phyloP scores from a whole-genome alignment of 2,113 vertebrate species.

The Xenotilapia longispinis region DNA sequence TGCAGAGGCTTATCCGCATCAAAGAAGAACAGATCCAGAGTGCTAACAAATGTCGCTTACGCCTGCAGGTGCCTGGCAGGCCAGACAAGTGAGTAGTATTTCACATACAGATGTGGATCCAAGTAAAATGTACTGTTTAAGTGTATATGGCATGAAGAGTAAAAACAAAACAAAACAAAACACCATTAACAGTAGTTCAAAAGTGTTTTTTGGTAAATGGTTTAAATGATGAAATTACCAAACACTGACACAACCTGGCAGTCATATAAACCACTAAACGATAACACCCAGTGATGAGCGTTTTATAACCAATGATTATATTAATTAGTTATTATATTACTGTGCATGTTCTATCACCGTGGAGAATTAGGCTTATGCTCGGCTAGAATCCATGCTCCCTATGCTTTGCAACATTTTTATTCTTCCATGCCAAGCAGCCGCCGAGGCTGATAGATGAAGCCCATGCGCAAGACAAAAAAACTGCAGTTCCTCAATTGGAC shows the following conservation, averaged over 20 bases:
- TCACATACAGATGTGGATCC: background rate
- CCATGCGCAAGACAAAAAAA: rapidly evolving
- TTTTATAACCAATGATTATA: background rate
- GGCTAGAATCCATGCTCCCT: background rate
- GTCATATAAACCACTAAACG: background rate
- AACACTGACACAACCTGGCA: background rate
- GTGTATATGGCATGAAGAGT: background rate
- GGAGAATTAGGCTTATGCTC: background rate
- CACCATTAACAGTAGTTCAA: background rate
- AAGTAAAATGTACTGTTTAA: background rate
- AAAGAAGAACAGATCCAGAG: conserved; percentile 96
- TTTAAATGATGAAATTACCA: background rate
- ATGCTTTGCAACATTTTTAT: background rate
- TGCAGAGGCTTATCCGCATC: conserved; percentile 90
- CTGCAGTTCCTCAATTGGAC: background rate
- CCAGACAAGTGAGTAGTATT: conserved; percentile 85
- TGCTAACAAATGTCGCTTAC: conserved; percentile 91
- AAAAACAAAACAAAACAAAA: background rate
- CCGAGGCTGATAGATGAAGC: background rate
- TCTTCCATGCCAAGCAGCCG: background rate
- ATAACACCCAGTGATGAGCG: background rate
- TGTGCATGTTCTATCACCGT: background rate
- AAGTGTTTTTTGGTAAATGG: background rate
- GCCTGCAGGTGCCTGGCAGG: conserved; percentile 87
- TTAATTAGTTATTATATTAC: background rate